Evolutionary conservation across 2,888 invertebrate species (phyloP).

Genomic region (Megaustenia siamemsis): DNA sequence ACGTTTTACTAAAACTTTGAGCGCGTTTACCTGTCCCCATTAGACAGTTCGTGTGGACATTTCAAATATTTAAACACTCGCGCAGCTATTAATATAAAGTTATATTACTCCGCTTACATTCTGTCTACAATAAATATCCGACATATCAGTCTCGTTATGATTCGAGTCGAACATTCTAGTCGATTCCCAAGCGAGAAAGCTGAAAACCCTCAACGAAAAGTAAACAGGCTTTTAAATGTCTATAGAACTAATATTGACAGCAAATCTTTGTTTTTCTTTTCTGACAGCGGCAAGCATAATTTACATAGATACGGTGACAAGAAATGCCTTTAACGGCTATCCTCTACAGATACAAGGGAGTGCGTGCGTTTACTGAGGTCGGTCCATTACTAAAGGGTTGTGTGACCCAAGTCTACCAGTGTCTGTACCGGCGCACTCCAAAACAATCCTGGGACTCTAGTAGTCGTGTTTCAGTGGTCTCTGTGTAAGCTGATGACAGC

Average conservation of each 20-base stretch:
- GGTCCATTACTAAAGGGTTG: conserved; percentile 1
- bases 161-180: not conserved
- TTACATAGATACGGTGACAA: conserved; percentile 29
- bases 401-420: conserved; percentile 1
- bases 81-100: too few species aligned
- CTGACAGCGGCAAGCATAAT: not conserved
- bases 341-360: not conserved
- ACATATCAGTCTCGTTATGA: not conserved
- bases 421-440: not conserved
- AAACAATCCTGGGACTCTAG: conserved; percentile 3
- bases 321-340: not conserved
- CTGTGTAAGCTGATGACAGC: too few species aligned
- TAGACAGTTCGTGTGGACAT: too few species aligned
- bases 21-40: too few species aligned
- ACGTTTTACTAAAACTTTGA: too few species aligned
- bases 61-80: too few species aligned
- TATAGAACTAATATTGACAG: conserved; percentile 22
- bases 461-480: not conserved
- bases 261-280: not conserved
- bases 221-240: not conserved
- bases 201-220: not conserved
- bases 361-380: not conserved
- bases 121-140: not conserved
- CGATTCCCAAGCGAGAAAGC: not conserved
- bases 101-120: too few species aligned